phyloP scores from a whole-genome alignment of 1,140 invertebrate species.

The Dinothrombium tinctorium region DNA sequence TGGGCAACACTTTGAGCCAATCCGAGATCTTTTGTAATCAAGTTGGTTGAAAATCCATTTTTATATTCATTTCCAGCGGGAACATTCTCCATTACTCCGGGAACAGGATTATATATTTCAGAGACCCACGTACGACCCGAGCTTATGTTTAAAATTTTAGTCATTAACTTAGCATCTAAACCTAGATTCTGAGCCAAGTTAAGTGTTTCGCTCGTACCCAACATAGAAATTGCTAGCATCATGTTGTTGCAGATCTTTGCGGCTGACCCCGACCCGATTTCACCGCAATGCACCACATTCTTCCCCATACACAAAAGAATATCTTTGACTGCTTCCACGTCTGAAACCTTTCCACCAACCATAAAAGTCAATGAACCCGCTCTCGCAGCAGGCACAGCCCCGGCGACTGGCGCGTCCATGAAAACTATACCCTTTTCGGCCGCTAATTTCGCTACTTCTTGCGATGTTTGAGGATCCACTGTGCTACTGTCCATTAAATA shows the following conservation, averaged over 20 bases:
- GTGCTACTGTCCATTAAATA: slow-evolving; percentile 86
- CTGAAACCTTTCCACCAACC: slow-evolving; percentile 48
- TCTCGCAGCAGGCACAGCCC: slow-evolving; percentile 38
- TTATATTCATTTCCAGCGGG: slow-evolving; percentile 69
- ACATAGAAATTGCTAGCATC: slow-evolving; percentile 70
- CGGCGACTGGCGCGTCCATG: slow-evolving; percentile 91
- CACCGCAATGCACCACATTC: slow-evolving; percentile 72
- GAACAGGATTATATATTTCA: slow-evolving; percentile 88
- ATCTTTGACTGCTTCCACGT: slow-evolving; percentile 41
- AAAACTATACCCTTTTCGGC: slow-evolving; percentile 40
- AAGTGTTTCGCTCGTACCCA: slow-evolving; percentile 68
- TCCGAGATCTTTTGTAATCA: slow-evolving; percentile 87
- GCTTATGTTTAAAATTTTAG: slow-evolving; percentile 75
- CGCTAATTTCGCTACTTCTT: slow-evolving; percentile 39
- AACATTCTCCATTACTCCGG: slow-evolving; percentile 56
- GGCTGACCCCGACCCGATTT: slow-evolving; percentile 67
- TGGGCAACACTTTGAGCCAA: slow-evolving; percentile 60
- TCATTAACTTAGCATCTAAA: slow-evolving; percentile 60
- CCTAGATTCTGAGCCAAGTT: slow-evolving; percentile 77
- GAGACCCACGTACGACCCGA: slow-evolving; percentile 87
- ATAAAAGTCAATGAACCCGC: slow-evolving; percentile 85
- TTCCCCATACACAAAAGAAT: slow-evolving; percentile 67
- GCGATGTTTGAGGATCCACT: slow-evolving; percentile 63
- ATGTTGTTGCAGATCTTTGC: slow-evolving; percentile 98
- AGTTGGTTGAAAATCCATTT: slow-evolving; percentile 66